Percentiles rank a stretch among this genome's conserved stretches.
Conservation (phyloP, 2,888 invertebrate species). For the Agonopterix subpropinquella region DNA sequence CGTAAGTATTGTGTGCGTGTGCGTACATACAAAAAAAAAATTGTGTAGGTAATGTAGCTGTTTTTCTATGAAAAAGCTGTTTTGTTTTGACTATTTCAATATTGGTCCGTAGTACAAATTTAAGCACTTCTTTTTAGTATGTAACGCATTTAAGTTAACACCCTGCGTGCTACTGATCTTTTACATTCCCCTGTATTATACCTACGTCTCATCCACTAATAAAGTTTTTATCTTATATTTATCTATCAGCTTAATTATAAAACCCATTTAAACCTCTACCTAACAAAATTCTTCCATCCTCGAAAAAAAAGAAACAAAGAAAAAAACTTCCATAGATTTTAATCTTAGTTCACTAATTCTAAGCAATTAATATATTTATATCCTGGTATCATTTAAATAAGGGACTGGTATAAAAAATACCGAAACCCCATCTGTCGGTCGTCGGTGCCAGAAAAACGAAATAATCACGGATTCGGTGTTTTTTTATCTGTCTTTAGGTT, state of each 20-base stretch:
- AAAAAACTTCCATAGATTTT: slow-evolving; percentile 11
- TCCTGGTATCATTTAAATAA: slow-evolving; percentile 7
- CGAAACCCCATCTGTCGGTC: slow-evolving; percentile 9
- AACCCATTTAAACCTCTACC: background rate
- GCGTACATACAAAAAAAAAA: no score
- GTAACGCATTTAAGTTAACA: no score
- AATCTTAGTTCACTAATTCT: slow-evolving; percentile 12
- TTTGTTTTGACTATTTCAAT: no score
- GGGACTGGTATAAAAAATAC: slow-evolving; percentile 8
- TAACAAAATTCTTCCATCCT: background rate
- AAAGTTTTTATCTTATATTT: background rate
- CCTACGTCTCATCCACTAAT: background rate
- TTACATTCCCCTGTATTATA: background rate
- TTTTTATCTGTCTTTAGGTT: background rate
- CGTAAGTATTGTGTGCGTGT: no score
- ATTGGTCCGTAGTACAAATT: no score
- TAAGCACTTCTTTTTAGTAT: no score
- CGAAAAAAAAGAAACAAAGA: slow-evolving; percentile 5
- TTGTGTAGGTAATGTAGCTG: no score
- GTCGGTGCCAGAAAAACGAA: slow-evolving; percentile 10
- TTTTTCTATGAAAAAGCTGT: no score
- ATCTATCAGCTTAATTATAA: background rate
- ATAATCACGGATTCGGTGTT: slow-evolving; percentile 5
- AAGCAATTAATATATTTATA: slow-evolving; percentile 20
- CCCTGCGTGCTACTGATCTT: no score